Percentiles rank a stretch among this genome's conserved stretches.
Conservation (phyloP, 2,888 invertebrate species). For the Itoplectis maculator region DNA sequence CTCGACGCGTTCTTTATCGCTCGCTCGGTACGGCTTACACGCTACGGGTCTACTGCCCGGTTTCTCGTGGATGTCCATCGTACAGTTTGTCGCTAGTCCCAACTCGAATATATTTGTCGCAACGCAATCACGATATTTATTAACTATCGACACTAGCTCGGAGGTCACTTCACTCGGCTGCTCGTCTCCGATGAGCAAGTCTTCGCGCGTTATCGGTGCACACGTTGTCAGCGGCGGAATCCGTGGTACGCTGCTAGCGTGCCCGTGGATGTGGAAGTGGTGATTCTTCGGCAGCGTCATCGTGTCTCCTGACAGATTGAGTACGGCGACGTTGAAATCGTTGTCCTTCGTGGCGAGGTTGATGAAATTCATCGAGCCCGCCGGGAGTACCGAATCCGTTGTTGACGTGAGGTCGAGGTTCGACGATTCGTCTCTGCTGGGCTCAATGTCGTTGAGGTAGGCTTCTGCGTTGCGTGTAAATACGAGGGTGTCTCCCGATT, state of each 20-base stretch:
- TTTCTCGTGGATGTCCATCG: constrained; percentile 31
- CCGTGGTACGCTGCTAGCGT: neutral
- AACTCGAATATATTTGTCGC: constrained; percentile 30
- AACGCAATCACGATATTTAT: constrained; percentile 40
- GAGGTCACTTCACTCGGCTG: constrained; percentile 37
- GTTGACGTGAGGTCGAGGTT: neutral
- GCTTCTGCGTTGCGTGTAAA: neutral
- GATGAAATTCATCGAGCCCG: constrained; percentile 7
- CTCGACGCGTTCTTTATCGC: constrained; percentile 30
- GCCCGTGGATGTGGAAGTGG: neutral
- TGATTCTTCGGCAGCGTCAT: no score
- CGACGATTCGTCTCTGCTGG: neutral
- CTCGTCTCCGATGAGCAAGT: neutral
- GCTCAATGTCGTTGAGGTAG: neutral
- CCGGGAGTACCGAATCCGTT: neutral
- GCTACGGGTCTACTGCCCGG: constrained; percentile 12
- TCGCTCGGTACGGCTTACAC: constrained; percentile 40
- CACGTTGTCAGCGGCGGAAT: neutral
- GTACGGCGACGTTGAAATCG: neutral
- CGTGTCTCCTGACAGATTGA: constrained; percentile 1
- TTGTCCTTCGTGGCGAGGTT: neutral
- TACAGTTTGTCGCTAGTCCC: neutral
- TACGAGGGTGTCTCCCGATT: neutral
- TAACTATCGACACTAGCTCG: neutral
- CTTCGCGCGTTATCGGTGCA: neutral